phyloP scores from a whole-genome alignment of 2,113 vertebrate genomes.

The Pyxicephalus adspersus region DNA sequence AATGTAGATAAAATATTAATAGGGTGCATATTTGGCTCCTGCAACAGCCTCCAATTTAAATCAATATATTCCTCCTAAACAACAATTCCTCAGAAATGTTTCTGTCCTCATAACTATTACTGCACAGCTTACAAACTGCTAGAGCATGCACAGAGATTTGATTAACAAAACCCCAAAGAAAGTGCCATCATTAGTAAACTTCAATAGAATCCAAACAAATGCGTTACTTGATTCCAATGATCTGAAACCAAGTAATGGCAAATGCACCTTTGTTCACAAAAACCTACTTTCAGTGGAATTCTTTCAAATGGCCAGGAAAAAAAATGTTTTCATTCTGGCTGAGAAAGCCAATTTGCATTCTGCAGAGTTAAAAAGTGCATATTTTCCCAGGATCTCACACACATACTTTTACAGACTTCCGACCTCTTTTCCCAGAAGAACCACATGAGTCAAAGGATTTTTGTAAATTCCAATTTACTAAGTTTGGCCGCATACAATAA shows the following conservation, averaged over 20 bases:
- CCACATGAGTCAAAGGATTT: constrained; percentile 56
- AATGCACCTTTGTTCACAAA: constrained; percentile 38
- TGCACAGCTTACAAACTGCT: too few relatives aligned
- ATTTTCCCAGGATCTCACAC: constrained; percentile 56
- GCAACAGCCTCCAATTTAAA: too few relatives aligned
- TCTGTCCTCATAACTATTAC: too few relatives aligned
- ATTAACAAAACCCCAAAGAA: background rate
- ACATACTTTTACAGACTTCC: constrained; percentile 55
- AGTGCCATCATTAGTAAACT: constrained; percentile 1
- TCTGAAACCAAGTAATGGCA: constrained; percentile 9
- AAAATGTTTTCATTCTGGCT: constrained; percentile 46
- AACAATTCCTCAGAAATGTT: too few relatives aligned
- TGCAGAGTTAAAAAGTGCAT: constrained; percentile 48
- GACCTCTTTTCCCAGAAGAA: constrained; percentile 58
- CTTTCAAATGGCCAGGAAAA: constrained; percentile 43
- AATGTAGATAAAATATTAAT: too few relatives aligned
- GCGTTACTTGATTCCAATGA: constrained; percentile 17
- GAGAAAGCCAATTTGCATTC: constrained; percentile 53
- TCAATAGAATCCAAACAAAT: constrained; percentile 24
- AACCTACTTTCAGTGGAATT: constrained; percentile 22
- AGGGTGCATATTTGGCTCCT: too few relatives aligned
- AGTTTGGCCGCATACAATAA: constrained; percentile 49
- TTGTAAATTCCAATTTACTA: constrained; percentile 51
- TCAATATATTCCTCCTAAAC: too few relatives aligned
- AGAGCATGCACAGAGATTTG: background rate